Evolutionary conservation across 1,140 invertebrate species (phyloP).

Genomic region (Drosophila varians): DNA sequence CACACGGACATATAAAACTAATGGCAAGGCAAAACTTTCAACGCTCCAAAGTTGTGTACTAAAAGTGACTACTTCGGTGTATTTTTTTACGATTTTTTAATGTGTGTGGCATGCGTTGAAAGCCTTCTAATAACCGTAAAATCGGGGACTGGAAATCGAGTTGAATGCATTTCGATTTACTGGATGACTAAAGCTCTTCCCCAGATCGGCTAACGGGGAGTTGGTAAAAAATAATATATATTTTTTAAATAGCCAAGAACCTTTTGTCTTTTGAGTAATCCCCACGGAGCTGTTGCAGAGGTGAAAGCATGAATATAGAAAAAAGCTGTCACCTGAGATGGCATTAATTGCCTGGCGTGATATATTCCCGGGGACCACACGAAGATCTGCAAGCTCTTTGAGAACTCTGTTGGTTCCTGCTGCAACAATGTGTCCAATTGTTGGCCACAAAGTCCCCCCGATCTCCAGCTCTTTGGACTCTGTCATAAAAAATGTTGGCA

Average conservation of each 20-base stretch:
- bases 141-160: conserved; percentile 36
- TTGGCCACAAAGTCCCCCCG: not conserved
- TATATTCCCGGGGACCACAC: conserved; percentile 61
- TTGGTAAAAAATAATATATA: not conserved
- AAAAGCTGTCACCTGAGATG: conserved; percentile 60
- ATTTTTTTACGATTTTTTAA: conserved; percentile 69
- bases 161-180: conserved; percentile 4
- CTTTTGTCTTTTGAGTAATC: not conserved
- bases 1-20: conserved; percentile 58
- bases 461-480: not conserved
- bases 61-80: conserved; percentile 46
- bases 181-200: conserved; percentile 54
- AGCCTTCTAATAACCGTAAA: conserved; percentile 66
- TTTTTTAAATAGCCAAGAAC: not conserved
- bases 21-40: conserved; percentile 44
- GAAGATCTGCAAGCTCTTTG: conserved; percentile 27
- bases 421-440: conserved; percentile 56
- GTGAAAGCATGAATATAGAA: conserved; percentile 37
- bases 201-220: conserved; percentile 31
- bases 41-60: conserved; percentile 12
- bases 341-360: conserved; percentile 70
- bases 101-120: conserved; percentile 52
- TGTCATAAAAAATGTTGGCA: conserved; percentile 68
- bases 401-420: conserved; percentile 31
- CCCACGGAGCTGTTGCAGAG: not conserved